A percentile compares a stretch with the other conserved stretches of the same genome.
Evolutionary conservation across 35 echinoderm and acorn worm genomes (phyloP).

Genomic region (Ophioderma brevispina): DNA sequence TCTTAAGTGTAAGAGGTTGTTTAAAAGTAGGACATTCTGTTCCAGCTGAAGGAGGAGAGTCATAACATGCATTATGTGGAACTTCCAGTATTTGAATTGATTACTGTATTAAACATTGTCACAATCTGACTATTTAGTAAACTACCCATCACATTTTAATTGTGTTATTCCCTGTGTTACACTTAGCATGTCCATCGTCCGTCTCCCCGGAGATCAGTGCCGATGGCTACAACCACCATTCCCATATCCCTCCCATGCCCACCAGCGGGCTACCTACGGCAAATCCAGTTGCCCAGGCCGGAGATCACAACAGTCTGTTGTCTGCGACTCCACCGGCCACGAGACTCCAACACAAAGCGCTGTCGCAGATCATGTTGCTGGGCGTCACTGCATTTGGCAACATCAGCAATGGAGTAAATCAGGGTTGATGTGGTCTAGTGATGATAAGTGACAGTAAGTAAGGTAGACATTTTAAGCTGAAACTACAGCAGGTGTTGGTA

Average conservation of each 20-base stretch:
- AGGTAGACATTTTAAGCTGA: constrained; percentile 25
- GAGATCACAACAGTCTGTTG: constrained; percentile 71
- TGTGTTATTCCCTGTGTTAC: background rate
- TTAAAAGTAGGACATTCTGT: too few species aligned
- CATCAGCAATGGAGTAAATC: background rate
- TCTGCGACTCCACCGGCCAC: constrained; percentile 73
- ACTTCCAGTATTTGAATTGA: too few species aligned
- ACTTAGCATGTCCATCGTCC: constrained; percentile 77
- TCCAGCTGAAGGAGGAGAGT: too few species aligned
- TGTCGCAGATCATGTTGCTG: constrained; percentile 84
- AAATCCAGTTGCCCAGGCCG: constrained; percentile 68
- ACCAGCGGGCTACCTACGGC: constrained; percentile 90
- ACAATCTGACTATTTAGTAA: too few species aligned
- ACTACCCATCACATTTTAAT: too few species aligned
- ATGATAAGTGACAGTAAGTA: constrained; percentile 33
- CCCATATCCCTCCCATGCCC: constrained; percentile 84
- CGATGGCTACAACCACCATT: constrained; percentile 60
- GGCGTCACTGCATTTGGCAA: constrained; percentile 79
- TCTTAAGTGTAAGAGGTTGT: too few species aligned
- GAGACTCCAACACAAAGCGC: constrained; percentile 85
- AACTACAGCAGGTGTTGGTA: too few species aligned
- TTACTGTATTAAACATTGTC: too few species aligned
- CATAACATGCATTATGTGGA: too few species aligned
- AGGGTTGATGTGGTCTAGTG: background rate
- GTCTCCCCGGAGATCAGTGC: constrained; percentile 87